Conservation (phyloP, 2,797 vertebrate species). For the Chloroceryle amazona region DNA sequence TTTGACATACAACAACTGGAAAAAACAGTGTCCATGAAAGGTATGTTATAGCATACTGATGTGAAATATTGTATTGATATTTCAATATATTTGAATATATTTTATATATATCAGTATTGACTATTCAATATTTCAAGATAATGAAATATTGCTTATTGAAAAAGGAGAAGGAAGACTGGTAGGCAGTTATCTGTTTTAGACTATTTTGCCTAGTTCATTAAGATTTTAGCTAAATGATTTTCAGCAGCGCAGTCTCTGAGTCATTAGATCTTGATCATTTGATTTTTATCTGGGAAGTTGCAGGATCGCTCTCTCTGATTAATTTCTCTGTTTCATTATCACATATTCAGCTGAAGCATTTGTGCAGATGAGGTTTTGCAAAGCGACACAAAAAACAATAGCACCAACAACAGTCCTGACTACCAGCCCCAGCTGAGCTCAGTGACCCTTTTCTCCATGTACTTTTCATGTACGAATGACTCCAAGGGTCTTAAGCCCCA, state of each 20-base stretch:
- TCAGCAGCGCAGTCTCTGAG: not conserved
- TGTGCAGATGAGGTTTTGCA: not conserved
- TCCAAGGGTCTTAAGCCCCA: not conserved
- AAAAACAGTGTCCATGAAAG: not conserved
- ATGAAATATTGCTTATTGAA: not conserved
- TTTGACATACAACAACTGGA: not conserved
- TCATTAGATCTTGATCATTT: not conserved
- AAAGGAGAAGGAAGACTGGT: not conserved
- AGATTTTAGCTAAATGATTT: not conserved
- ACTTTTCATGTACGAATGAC: fast-evolving
- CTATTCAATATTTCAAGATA: not conserved
- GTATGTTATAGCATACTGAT: not conserved
- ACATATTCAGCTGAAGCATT: not conserved
- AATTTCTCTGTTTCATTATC: not conserved
- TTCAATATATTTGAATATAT: not conserved
- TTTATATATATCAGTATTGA: not conserved
- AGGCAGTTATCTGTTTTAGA: not conserved
- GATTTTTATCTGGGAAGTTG: not conserved
- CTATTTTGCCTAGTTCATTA: not conserved
- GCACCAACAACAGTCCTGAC: not conserved
- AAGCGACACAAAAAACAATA: not conserved
- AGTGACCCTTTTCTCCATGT: fast-evolving
- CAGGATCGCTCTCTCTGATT: not conserved
- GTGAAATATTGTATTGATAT: not conserved
- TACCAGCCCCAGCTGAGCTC: not conserved